A percentile compares a stretch with the other conserved stretches of the same genome.
Conservation (phyloP, 2,797 vertebrate genomes). For the Pteropus rufus region DNA sequence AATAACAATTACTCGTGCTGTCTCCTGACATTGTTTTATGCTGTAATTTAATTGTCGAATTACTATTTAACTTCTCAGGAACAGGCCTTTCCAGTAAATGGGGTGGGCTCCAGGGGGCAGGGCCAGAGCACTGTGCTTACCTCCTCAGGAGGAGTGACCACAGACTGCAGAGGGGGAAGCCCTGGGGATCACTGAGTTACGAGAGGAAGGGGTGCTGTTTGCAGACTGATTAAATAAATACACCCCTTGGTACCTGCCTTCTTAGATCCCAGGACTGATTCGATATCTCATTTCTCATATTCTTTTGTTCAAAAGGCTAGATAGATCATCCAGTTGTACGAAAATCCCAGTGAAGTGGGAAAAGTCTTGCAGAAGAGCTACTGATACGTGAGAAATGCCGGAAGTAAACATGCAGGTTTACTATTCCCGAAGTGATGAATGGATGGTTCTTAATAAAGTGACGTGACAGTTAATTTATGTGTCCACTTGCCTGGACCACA, state of each 20-base stretch:
- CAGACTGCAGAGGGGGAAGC: neutral
- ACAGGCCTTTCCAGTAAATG: neutral
- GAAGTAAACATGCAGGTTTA: neutral
- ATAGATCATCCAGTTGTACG: neutral
- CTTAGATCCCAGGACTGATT: neutral
- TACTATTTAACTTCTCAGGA: neutral
- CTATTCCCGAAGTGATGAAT: neutral
- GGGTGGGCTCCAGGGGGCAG: neutral
- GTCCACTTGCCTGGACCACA: neutral
- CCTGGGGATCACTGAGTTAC: neutral
- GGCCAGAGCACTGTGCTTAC: neutral
- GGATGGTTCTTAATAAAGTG: neutral
- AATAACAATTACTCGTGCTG: neutral
- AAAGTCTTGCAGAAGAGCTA: neutral
- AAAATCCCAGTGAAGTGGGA: neutral
- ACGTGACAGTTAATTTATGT: neutral
- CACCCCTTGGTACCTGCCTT: neutral
- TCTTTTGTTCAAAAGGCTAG: constrained; percentile 14
- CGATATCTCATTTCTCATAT: neutral
- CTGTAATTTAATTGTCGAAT: neutral
- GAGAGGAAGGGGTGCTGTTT: neutral
- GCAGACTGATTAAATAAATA: neutral
- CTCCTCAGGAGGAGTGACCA: neutral
- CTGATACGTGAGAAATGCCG: neutral
- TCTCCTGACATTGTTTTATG: neutral